Conservation (phyloP, 1,140 invertebrate genomes). For the Saccostrea echinata region DNA sequence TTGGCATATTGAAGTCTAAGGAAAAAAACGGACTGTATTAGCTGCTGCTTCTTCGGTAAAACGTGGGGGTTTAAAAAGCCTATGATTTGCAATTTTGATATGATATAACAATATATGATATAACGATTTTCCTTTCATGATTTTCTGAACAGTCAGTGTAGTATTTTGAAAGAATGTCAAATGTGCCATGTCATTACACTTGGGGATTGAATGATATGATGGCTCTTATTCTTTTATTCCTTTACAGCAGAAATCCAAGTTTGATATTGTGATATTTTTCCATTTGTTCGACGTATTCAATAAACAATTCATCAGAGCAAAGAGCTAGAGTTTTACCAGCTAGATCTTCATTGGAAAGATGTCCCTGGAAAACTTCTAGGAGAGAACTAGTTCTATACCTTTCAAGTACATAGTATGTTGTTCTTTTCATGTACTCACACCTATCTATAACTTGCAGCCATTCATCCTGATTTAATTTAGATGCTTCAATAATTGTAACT, state of each 20-base stretch:
- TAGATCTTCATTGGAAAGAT: background rate
- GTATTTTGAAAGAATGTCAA: too few species aligned
- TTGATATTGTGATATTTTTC: conserved; percentile 11
- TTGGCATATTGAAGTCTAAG: too few species aligned
- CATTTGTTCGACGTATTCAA: background rate
- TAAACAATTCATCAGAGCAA: background rate
- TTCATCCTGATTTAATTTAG: background rate
- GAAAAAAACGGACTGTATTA: too few species aligned
- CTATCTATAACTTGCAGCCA: background rate
- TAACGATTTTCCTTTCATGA: too few species aligned
- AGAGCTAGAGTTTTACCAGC: background rate
- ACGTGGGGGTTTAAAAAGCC: too few species aligned
- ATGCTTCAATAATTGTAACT: background rate
- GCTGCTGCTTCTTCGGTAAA: too few species aligned
- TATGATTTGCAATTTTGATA: too few species aligned
- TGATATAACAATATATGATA: too few species aligned
- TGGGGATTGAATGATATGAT: too few species aligned
- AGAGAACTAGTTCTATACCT: background rate
- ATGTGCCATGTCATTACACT: too few species aligned
- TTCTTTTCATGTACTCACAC: conserved; percentile 7
- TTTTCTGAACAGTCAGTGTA: too few species aligned
- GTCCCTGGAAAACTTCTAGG: background rate
- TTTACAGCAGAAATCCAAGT: background rate
- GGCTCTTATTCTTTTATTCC: too few species aligned
- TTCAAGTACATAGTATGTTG: background rate